A percentile compares a stretch with the other conserved stretches of the same genome.
These are phyloP conservation scores for Hermatobates lingyangjiaoensis DNA, from an alignment of 1,140 invertebrate genomes.

Conservation along the genomic window DNA sequence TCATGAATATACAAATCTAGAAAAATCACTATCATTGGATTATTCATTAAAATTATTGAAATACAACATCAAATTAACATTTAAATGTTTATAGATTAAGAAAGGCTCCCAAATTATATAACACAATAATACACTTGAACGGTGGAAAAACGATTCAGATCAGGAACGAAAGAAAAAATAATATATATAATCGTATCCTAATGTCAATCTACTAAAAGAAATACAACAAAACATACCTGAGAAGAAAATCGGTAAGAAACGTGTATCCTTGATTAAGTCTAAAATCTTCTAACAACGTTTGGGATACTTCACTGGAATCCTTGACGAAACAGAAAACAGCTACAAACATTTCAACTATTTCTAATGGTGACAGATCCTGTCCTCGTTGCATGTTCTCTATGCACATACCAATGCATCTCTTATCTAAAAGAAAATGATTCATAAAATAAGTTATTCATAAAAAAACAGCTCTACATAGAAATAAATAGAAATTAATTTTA, in stretches of 20 bases:
- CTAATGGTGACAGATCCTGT: slow-evolving; percentile 76
- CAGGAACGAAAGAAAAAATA: no score
- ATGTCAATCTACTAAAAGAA: no score
- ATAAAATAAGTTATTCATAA: slow-evolving; percentile 7
- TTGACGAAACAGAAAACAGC: slow-evolving; percentile 95
- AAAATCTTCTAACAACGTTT: slow-evolving; percentile 88
- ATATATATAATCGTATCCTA: no score
- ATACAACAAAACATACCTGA: slow-evolving; percentile 55
- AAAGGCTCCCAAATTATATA: no score
- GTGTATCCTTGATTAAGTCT: slow-evolving; percentile 82
- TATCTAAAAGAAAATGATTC: slow-evolving; percentile 48
- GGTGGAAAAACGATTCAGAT: no score
- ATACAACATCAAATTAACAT: no score
- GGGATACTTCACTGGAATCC: slow-evolving; percentile 93
- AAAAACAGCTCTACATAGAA: background rate
- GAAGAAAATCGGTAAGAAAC: slow-evolving; percentile 82
- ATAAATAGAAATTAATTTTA: no score
- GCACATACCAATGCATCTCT: slow-evolving; percentile 84
- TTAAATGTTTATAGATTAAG: no score
- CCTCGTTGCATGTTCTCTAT: slow-evolving; percentile 93
- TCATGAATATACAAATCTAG: no score
- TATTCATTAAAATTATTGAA: no score
- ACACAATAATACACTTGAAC: no score
- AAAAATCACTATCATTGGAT: no score
- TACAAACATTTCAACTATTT: slow-evolving; percentile 96